Evolutionary conservation across 2,113 vertebrate genomes (phyloP), one percentile per base, ranked within the genome.

Genomic region (Ceyx margarethae): DNA sequence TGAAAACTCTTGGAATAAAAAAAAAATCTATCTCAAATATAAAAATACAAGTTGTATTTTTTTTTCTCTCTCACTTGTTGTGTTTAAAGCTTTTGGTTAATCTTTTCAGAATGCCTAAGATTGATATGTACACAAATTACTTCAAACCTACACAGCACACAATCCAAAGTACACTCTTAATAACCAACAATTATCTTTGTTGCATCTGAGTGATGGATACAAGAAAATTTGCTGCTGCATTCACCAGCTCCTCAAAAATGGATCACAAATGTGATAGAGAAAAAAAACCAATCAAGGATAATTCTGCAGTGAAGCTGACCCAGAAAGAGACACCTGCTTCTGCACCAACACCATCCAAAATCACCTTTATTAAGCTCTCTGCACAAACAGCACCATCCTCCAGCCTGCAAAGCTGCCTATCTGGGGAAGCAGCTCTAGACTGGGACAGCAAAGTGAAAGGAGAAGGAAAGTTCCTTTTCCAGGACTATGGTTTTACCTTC

Each of bases 181-280:
- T 58, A 89, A 85, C 25, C 40, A 65, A 28, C 43, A 48, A 64
- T 10, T 15, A 45, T 5, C 10, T 78, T 72, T 50, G 17, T 67
- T 74, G 15, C 7, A 7, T 35, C n/a, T 28, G 31, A 50, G 53
- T 43, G 46, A 57, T 13, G 9, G 37, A 31, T 21, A 45, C 15
- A 20, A 54, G n/a, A 71, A 89, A 93, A 81, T 48, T n/a, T 83
- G 16, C 48, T 86, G 10, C 29, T 65, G 28, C n/a, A 23, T 67
- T 67, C 77, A 48, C 5, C 43, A 37, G 12, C 15, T 62, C 28
- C 43, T 65, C 60, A 64, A 64, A 90, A 93, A 60, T 16, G 13
- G 28, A 68, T 66, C 43, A 42, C 7, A 45, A 11, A 10, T 0
- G 0, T n/a, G 45, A 85, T 1, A 72, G 23, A 45, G 4, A 15